These are phyloP conservation scores for Melospiza melodia DNA, from an alignment of 2,113 vertebrate species.

Conservation along the genomic window DNA sequence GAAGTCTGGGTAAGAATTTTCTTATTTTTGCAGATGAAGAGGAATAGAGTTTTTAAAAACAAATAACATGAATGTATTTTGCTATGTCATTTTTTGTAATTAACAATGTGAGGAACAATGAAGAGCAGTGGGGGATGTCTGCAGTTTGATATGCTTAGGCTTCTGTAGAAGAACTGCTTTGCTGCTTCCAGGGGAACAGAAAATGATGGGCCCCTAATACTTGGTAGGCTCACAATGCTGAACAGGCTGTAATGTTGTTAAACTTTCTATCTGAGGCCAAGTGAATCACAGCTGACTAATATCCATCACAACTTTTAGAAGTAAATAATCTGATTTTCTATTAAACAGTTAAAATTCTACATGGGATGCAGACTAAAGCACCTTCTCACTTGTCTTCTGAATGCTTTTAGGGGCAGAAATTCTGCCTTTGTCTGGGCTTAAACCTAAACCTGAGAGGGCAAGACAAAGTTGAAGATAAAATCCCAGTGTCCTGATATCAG, in stretches of 20 bases:
- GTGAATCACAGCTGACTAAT: neutral
- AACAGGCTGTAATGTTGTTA: neutral
- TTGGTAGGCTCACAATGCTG: neutral
- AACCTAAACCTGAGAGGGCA: neutral
- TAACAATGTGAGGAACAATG: neutral
- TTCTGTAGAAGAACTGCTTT: neutral
- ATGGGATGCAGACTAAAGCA: neutral
- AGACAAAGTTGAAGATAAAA: neutral
- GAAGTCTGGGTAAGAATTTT: neutral
- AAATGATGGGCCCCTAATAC: neutral
- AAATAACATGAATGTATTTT: neutral
- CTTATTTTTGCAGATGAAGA: neutral
- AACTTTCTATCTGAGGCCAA: neutral
- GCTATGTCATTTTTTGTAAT: neutral
- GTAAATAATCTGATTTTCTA: neutral
- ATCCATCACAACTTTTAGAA: neutral
- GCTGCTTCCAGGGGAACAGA: neutral
- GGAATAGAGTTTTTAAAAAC: neutral
- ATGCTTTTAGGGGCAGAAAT: neutral
- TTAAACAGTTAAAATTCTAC: neutral
- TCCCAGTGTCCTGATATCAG: neutral
- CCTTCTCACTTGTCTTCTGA: neutral
- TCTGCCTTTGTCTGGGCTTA: neutral
- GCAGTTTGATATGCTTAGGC: neutral
- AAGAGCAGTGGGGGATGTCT: neutral